A percentile compares a stretch with the other conserved stretches of the same genome.
Conservation (phyloP, 2,113 vertebrate genomes). For the Syrmaticus mikado region DNA sequence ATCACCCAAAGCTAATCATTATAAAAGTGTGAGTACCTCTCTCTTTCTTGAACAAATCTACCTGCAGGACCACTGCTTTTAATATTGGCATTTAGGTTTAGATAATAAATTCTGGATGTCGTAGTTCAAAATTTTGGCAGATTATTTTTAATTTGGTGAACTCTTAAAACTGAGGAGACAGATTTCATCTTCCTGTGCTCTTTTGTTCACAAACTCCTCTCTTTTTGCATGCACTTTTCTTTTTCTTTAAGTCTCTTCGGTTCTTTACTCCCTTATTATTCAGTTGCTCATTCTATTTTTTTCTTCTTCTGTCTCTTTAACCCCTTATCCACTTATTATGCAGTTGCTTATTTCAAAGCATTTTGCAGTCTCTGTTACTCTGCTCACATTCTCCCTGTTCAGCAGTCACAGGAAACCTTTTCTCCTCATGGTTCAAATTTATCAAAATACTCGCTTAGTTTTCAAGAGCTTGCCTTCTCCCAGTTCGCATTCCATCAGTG, state of each 20-base stretch:
- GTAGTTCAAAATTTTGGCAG: not conserved
- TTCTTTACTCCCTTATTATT: not conserved
- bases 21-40: too few relatives aligned
- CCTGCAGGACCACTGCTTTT: not conserved
- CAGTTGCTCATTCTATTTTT: not conserved
- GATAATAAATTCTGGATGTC: not conserved
- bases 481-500: not conserved
- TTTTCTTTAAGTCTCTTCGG: not conserved
- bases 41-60: not conserved
- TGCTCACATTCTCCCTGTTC: not conserved
- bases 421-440: not conserved
- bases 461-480: not conserved
- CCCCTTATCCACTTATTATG: not conserved
- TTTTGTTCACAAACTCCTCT: not conserved
- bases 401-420: not conserved
- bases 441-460: not conserved
- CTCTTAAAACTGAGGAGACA: not conserved
- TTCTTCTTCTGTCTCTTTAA: not conserved
- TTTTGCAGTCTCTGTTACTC: not conserved
- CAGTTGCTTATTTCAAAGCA: conserved; percentile 14
- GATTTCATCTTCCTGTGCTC: not conserved
- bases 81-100: not conserved
- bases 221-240: not conserved
- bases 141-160: not conserved
- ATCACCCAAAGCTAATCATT: not conserved